Evolutionary conservation across 2,113 vertebrate genomes (phyloP).

Genomic region (Saguinus midas): DNA sequence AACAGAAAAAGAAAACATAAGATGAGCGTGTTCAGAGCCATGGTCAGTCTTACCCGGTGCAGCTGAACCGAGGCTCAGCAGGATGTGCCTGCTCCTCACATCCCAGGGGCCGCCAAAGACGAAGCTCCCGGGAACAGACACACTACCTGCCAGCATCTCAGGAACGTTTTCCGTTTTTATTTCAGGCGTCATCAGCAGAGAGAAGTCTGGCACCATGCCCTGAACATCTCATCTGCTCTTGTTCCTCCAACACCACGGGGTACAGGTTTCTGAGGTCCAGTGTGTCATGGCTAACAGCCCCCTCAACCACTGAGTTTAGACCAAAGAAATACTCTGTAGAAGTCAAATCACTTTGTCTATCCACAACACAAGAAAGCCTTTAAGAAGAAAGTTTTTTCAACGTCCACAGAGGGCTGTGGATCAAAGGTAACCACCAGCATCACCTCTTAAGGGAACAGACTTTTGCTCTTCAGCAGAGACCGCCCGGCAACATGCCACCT

Average conservation of each 20-base stretch:
- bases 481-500: fast-evolving
- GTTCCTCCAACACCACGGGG: fast-evolving
- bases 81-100: no score
- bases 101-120: not conserved
- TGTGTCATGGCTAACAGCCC: not conserved
- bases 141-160: not conserved
- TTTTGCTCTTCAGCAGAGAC: not conserved
- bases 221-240: not conserved
- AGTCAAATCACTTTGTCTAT: not conserved
- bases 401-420: not conserved
- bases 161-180: not conserved
- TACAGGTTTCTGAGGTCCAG: not conserved
- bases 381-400: not conserved
- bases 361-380: fast-evolving
- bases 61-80: fast-evolving
- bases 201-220: not conserved
- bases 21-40: not conserved
- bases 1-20: not conserved
- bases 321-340: not conserved
- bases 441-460: not conserved
- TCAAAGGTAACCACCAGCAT: no score
- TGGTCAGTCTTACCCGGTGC: fast-evolving
- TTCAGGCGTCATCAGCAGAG: not conserved
- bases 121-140: fast-evolving
- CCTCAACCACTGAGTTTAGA: not conserved